Conservation (phyloP, 2,797 vertebrate species). For the Zenarchopterus dispar region DNA sequence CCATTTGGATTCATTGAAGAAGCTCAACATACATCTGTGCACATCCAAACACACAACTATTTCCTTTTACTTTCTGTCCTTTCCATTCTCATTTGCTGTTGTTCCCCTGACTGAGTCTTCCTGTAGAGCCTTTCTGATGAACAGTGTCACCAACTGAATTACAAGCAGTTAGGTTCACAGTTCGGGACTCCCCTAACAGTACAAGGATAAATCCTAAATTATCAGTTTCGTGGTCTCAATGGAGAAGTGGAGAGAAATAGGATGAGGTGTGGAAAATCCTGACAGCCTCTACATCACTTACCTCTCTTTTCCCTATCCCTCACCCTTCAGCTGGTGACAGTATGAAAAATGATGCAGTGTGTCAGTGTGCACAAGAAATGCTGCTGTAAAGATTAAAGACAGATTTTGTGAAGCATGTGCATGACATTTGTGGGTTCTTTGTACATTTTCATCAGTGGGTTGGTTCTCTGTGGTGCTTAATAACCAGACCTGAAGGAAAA, state of each 20-base stretch:
- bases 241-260: slow-evolving; percentile 48
- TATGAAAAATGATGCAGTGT: slow-evolving; percentile 44
- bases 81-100: slow-evolving; percentile 35
- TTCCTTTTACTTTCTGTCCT: slow-evolving; percentile 36
- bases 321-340: slow-evolving; percentile 46
- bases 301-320: slow-evolving; percentile 21
- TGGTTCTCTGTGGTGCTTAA: slow-evolving; percentile 29
- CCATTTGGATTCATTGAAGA: slow-evolving; percentile 41
- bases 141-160: slow-evolving; percentile 54
- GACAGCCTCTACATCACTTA: slow-evolving; percentile 56
- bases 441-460: slow-evolving; percentile 14
- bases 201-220: slow-evolving; percentile 55
- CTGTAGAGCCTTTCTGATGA: slow-evolving; percentile 46
- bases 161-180: slow-evolving; percentile 42
- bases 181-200: slow-evolving; percentile 36
- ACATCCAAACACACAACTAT: slow-evolving; percentile 7
- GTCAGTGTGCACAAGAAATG: not conserved
- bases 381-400: slow-evolving; percentile 28
- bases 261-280: slow-evolving; percentile 50
- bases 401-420: slow-evolving; percentile 20
- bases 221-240: slow-evolving; percentile 34
- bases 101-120: slow-evolving; percentile 41
- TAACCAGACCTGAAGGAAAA: slow-evolving; percentile 38
- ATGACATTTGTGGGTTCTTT: not conserved
- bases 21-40: slow-evolving; percentile 37